phyloP scores from a whole-genome alignment of 2,888 invertebrate genomes.

The Ceraclea dissimilis region DNA sequence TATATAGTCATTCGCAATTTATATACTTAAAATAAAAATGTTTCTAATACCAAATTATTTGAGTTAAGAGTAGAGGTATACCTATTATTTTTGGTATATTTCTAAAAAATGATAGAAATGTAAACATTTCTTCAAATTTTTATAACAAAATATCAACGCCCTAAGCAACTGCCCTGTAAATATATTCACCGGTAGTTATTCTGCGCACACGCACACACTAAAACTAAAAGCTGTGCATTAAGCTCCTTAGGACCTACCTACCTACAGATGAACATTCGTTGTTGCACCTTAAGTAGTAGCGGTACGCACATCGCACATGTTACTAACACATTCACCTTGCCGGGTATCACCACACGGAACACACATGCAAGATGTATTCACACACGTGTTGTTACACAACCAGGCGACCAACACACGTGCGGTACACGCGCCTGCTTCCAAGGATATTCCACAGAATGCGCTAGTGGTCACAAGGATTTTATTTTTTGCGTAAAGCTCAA shows the following conservation, averaged over 20 bases:
- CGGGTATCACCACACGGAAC: neutral
- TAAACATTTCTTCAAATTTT: too few species aligned
- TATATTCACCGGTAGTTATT: too few species aligned
- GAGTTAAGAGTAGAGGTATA: too few species aligned
- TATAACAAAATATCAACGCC: too few species aligned
- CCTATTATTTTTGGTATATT: too few species aligned
- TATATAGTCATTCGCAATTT: too few species aligned
- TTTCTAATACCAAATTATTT: too few species aligned
- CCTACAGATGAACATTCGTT: neutral
- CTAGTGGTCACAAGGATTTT: neutral
- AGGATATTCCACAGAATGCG: constrained; percentile 9
- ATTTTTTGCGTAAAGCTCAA: too few species aligned
- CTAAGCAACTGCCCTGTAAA: too few species aligned
- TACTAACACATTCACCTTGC: neutral
- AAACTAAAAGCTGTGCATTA: neutral
- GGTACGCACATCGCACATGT: neutral
- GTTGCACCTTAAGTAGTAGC: neutral
- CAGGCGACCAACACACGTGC: constrained; percentile 1
- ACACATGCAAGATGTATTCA: neutral
- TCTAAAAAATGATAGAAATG: too few species aligned
- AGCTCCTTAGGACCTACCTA: neutral
- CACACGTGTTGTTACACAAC: neutral
- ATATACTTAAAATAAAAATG: too few species aligned
- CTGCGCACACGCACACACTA: neutral
- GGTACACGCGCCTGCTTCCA: constrained; percentile 3